Evolutionary conservation across 2,113 vertebrate genomes (phyloP), one percentile per base, ranked within the genome.

Genomic region (Nothobranchius kuhntae): DNA sequence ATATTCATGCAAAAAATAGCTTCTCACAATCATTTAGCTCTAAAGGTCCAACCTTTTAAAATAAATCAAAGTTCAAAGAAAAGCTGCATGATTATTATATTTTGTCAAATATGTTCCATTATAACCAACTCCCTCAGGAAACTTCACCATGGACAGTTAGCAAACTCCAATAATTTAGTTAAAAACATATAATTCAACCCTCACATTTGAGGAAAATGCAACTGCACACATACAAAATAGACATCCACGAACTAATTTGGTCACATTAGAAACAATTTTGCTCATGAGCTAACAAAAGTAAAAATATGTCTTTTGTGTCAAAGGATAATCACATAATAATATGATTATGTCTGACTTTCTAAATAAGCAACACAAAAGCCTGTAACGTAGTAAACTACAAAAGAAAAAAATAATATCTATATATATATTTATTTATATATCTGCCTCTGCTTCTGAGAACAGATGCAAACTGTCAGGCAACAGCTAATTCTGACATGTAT

Each of bases 401-500:
- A 57, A 45, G 42, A 45, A 69, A 54, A 52, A 21, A 21, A n/a
- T n/a, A n/a, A 21, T 21, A 21, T 21, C 1, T 21, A 21, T 21
- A 21, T 21, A 21, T 21, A 21, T 21, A 21, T 21, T 1, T 21
- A 21, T 21, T 1, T 21, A 21, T 21, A 21, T 66, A 67, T 67
- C 58, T 61, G 47, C 15, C 61, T 48, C 7, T 50, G 35, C 13
- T 75, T 53, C 17, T 38, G 30, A 24, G 38, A 65, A 42, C 47
- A 59, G 72, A 51, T 24, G 53, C 24, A 17, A 60, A 51, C 62
- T 71, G 60, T 69, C 65, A 71, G 60, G 24, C 59, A 46, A 47
- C 1, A 0, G 52, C 53, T 71, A 75, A 68, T 75, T 61, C 56
- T 77, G 73, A 86, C 69, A 24, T 66, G 71, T 82, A 57, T 81